These are phyloP conservation scores for Gymnothorax javanicus DNA, from an alignment of 2,797 vertebrate genomes.

Conservation along the genomic window DNA sequence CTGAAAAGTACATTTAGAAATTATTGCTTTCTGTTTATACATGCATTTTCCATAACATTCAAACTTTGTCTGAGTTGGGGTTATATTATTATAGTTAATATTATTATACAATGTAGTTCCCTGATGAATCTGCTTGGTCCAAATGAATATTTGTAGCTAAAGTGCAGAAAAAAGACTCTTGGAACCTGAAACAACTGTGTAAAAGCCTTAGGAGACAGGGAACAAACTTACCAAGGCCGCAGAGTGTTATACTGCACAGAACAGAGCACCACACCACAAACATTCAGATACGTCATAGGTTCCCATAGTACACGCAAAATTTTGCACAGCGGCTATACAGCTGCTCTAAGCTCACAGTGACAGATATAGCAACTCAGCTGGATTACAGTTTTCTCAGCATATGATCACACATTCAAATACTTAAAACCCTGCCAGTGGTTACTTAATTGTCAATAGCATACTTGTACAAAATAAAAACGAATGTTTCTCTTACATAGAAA, in stretches of 20 bases:
- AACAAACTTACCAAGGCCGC: constrained; percentile 5
- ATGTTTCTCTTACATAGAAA: neutral
- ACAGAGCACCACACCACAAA: neutral
- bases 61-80: no score
- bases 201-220: constrained; percentile 53
- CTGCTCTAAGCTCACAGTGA: neutral
- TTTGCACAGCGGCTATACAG: neutral
- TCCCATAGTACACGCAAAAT: neutral
- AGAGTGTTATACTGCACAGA: neutral
- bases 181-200: constrained; percentile 75
- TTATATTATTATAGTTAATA: no score
- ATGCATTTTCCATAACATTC: no score
- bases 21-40: no score
- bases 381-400: neutral
- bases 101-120: constrained; percentile 71
- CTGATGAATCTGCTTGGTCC: constrained; percentile 90
- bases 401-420: neutral
- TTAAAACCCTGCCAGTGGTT: neutral
- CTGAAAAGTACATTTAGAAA: no score
- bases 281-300: neutral
- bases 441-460: neutral
- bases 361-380: neutral
- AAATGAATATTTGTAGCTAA: constrained; percentile 77
- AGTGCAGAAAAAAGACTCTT: constrained; percentile 78
- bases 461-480: neutral